Conservation (phyloP, 1,140 invertebrate genomes). For the Heliconius nattereri region DNA sequence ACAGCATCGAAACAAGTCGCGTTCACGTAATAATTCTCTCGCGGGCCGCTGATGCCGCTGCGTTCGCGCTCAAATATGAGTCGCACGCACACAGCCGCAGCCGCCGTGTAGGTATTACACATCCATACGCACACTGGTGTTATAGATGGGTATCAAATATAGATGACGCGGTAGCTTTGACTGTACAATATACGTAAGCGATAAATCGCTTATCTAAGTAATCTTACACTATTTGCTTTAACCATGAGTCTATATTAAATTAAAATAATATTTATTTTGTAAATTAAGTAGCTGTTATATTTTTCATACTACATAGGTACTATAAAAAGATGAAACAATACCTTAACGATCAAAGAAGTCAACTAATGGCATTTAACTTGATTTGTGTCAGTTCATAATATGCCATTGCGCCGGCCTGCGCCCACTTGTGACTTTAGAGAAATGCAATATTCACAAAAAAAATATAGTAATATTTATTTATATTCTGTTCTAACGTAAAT, state of each 20-base stretch:
- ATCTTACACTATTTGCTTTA: background rate
- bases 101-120: slow-evolving; percentile 24
- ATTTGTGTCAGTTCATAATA: too few relatives aligned
- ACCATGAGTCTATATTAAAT: background rate
- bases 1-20: slow-evolving; percentile 75
- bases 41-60: slow-evolving; percentile 64
- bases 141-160: slow-evolving; percentile 48
- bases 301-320: background rate
- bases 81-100: slow-evolving; percentile 55
- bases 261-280: slow-evolving; percentile 7
- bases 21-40: slow-evolving; percentile 76
- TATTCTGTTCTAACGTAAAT: too few relatives aligned
- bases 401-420: too few relatives aligned
- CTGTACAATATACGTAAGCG: slow-evolving; percentile 40
- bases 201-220: slow-evolving; percentile 61
- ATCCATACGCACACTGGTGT: slow-evolving; percentile 44
- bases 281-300: background rate
- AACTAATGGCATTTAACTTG: background rate
- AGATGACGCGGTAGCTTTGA: slow-evolving; percentile 55
- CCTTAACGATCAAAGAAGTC: background rate
- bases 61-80: slow-evolving; percentile 70
- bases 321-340: background rate
- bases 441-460: too few relatives aligned
- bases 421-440: too few relatives aligned
- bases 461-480: too few relatives aligned